Percentiles rank a stretch among this genome's conserved stretches.
These are phyloP conservation scores for Dromococcyx pavoninus DNA, from an alignment of 2,797 vertebrate genomes.

Conservation along the genomic window DNA sequence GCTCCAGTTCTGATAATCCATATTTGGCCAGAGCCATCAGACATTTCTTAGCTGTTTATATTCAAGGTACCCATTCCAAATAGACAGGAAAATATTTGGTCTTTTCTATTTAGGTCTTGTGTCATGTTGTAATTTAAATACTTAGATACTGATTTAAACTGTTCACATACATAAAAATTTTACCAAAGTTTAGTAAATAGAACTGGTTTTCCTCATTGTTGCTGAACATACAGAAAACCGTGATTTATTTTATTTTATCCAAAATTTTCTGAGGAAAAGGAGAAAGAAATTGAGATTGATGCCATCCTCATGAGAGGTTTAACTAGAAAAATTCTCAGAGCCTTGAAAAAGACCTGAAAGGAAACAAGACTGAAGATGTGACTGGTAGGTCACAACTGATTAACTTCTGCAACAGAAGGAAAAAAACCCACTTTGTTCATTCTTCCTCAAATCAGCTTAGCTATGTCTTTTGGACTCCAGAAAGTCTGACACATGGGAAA, in stretches of 20 bases:
- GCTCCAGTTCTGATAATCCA: not conserved
- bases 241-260: not conserved
- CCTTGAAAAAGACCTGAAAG: not conserved
- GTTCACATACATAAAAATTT: not conserved
- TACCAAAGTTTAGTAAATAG: not conserved
- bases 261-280: not conserved
- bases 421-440: not conserved
- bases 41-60: not conserved
- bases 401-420: not conserved
- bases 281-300: not conserved
- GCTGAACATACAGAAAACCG: fast-evolving
- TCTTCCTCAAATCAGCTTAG: not conserved
- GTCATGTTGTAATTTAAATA: not conserved
- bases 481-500: not conserved
- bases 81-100: conserved; percentile 6
- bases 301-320: not conserved
- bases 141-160: not conserved
- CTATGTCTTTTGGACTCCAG: not conserved
- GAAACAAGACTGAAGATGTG: not conserved
- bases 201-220: not conserved
- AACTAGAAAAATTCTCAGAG: not conserved
- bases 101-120: not conserved
- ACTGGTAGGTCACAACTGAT: not conserved
- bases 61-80: conserved; percentile 13
- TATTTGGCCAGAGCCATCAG: not conserved